Evolutionary conservation across 2,888 invertebrate species (phyloP), one percentile per base, ranked within the genome.

Genomic region (Thalpophila matura): DNA sequence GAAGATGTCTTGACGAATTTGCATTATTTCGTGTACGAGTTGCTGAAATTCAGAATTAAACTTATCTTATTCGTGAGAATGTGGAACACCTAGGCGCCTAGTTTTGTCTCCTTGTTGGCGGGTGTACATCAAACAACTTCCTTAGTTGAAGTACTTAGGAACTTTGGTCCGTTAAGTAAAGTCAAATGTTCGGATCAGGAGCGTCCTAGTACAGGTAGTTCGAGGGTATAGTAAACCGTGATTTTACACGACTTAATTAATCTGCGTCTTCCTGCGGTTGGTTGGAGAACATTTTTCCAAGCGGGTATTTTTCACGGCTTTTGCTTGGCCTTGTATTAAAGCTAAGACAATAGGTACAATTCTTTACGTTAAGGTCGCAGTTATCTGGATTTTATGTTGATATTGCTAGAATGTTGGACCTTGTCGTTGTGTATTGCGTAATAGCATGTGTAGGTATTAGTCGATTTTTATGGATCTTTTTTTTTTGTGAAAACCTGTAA

Each of bases 81-180:
- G 57, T 59, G 59, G 56, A 61, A 60, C 74, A 61, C 62, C 59
- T 65, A 68, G 54, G 29, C 29, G 20, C 29, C 51, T 62, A 65
- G 65, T 72, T 69, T 40, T 16, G 49, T 62, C 63, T 64, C 59
- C 33, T 53, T 37, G 65, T 55, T 66, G 56, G 33, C 40, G 42
- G 47, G 56, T 47, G 58, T 57, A 69, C 62, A 67, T 77, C 59
- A 72, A 75, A 74, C 78, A 62, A 69, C 72, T 75, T 72, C 57
- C 47, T 67, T 43, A 50, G 55, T 55, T 55, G 50, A 66, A 68
- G 58, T 62, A 63, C 61, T 67, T 57, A 45, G 47, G 40, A 77
- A 74, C 62, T 74, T 77, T 50, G 51, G 53, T 46, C 63, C 61
- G 51, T 58, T 58, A 66, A 42, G 68, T 73, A 67, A 65, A 74